Evolutionary conservation across 2,113 vertebrate species (phyloP).

Genomic region (Chamaea fasciata): DNA sequence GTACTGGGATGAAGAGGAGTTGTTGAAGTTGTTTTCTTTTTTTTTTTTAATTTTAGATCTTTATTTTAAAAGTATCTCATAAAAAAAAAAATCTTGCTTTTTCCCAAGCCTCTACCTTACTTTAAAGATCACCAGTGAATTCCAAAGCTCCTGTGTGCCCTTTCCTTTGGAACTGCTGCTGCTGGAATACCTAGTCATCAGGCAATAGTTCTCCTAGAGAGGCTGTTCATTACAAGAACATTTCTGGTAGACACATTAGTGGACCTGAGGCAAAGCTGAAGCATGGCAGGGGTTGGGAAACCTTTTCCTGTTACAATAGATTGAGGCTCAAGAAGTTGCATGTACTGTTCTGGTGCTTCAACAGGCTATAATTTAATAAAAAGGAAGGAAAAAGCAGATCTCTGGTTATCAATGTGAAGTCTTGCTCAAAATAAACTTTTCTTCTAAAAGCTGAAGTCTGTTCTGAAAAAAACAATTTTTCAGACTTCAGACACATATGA

Average conservation of each 20-base stretch:
- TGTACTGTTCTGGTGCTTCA: background rate
- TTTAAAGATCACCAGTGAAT: background rate
- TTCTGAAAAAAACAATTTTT: background rate
- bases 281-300: background rate
- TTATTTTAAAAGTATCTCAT: background rate
- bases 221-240: background rate
- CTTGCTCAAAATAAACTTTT: background rate
- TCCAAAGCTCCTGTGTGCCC: fast-evolving
- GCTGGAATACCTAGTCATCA: background rate
- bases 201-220: background rate
- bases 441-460: background rate
- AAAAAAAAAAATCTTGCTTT: background rate
- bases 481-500: background rate
- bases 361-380: background rate
- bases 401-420: background rate
- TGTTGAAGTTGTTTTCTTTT: background rate
- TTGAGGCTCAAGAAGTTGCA: background rate
- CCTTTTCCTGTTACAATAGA: background rate
- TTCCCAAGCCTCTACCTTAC: background rate
- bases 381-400: background rate
- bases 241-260: background rate
- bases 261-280: background rate
- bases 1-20: background rate
- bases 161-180: background rate
- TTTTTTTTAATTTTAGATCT: background rate